Evolutionary conservation across 2,113 vertebrate genomes (phyloP), one percentile per base, ranked within the genome.

Genomic region (Elephas maximus): DNA sequence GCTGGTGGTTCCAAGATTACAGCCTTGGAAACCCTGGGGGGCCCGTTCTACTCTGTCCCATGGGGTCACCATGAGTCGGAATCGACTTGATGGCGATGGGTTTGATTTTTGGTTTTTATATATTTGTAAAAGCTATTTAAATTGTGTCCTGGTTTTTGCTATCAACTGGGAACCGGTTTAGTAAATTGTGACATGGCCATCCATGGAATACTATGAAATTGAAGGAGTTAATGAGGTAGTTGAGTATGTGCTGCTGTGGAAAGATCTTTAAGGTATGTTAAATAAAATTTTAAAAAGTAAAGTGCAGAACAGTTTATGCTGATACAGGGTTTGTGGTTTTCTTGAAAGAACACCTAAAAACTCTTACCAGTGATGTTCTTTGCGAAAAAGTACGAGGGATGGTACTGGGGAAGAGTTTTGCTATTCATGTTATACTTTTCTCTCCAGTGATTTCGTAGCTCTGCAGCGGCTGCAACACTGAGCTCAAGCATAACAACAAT

Each of bases 231-330:
- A 48, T 41, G 79, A 65, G 24, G 51, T 83, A 28, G 28, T 12
- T 67, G 63, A 83, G 48, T 67, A 7, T 88, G 41, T 41, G 71
- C 20, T 80, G 37, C 74, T 28, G 1, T 77, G 69, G 86, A 57
- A 93, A 83, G 92, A 84, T 60, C 86, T 95, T 95, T 77, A 93
- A 88, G 51, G 26, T 85, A 20, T 45, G 69, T 67, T 41, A 91
- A 80, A 82, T 44, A 23, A 18, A 14, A 79, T 82, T 73, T 88
- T 83, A 91, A 65, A 65, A 48, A 92, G 60, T n/a, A 71, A 26
- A 3, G 2, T 30, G 9, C 60, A 80, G 74, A 82, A 82, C 23
- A 33, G 60, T 86, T 94, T 82, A 65, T 51, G n/a, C 26, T 92
- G 65, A 53, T 44, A 48, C 2, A 60, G 81, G n/a, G n/a, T 73